phyloP scores from a whole-genome alignment of 2,888 invertebrate genomes.

The Cerastis leucographa region DNA sequence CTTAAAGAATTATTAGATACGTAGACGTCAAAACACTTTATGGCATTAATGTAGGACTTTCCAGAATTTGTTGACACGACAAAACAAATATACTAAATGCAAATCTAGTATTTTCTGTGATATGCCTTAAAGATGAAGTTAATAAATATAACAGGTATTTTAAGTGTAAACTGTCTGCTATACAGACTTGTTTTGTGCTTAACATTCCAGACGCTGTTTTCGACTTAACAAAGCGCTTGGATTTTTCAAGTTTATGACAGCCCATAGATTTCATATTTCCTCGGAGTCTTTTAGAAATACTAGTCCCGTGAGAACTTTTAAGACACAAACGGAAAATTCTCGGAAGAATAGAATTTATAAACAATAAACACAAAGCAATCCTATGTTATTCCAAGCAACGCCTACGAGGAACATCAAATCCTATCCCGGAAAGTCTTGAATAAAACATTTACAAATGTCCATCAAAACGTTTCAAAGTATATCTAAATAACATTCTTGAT shows the following conservation, averaged over 20 bases:
- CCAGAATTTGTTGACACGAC: constrained; percentile 30
- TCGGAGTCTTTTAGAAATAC: constrained; percentile 11
- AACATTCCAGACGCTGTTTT: not conserved
- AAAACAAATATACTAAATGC: constrained; percentile 12
- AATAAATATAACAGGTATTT: not conserved
- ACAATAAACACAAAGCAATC: constrained; percentile 45
- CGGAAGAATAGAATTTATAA: constrained; percentile 29
- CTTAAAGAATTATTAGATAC: constrained; percentile 66
- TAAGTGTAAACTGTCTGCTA: too few species aligned
- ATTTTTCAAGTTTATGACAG: constrained; percentile 11
- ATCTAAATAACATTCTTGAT: constrained; percentile 46
- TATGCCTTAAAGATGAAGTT: not conserved
- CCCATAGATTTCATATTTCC: not conserved
- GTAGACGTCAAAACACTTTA: constrained; percentile 35
- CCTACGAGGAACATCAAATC: constrained; percentile 26
- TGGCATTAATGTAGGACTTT: constrained; percentile 46
- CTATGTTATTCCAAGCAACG: constrained; percentile 28
- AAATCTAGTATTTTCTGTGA: constrained; percentile 17
- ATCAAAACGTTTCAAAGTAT: constrained; percentile 29
- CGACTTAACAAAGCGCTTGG: not conserved
- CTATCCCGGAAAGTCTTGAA: constrained; percentile 38
- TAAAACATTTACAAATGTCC: constrained; percentile 42
- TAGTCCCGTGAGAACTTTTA: constrained; percentile 1
- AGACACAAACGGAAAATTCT: constrained; percentile 1
- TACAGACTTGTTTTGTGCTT: not conserved